Evolutionary conservation across 2,888 invertebrate genomes (phyloP).

Genomic region (Automeris io): DNA sequence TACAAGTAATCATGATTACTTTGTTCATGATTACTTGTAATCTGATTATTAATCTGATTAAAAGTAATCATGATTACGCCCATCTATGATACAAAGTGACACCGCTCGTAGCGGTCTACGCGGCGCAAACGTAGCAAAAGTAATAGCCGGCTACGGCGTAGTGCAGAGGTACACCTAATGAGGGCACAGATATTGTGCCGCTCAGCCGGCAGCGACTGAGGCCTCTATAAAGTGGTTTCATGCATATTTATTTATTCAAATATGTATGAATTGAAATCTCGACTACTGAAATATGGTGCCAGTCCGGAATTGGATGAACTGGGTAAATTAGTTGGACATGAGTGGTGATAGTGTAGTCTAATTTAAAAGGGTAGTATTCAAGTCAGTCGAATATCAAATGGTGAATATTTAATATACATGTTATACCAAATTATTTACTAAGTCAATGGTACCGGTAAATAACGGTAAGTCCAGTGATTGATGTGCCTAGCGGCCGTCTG

Average conservation of each 20-base stretch:
- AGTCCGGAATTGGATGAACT: slow-evolving; percentile 65
- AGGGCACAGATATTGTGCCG: slow-evolving; percentile 62
- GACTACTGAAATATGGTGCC: slow-evolving; percentile 69
- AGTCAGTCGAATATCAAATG: no score
- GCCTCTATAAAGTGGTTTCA: slow-evolving; percentile 75
- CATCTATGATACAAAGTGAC: no score
- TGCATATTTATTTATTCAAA: slow-evolving; percentile 78
- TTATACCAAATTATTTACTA: no score
- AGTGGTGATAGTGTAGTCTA: slow-evolving; percentile 15
- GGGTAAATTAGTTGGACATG: slow-evolving; percentile 57
- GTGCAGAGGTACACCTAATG: slow-evolving; percentile 56
- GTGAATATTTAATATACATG: no score
- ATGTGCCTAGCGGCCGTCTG: no score
- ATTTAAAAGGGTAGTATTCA: not conserved
- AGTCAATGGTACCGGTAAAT: no score
- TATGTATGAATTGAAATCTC: slow-evolving; percentile 75
- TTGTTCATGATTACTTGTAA: no score
- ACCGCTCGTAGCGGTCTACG: slow-evolving; percentile 39
- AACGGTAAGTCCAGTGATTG: no score
- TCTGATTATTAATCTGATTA: no score
- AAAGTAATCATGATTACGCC: no score
- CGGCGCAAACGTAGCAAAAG: slow-evolving; percentile 45
- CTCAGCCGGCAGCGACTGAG: slow-evolving; percentile 43
- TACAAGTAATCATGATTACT: no score
- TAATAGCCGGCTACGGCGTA: slow-evolving; percentile 45